Evolutionary conservation across 2,113 vertebrate species (phyloP).

Genomic region (Sceloporus tristichus): DNA sequence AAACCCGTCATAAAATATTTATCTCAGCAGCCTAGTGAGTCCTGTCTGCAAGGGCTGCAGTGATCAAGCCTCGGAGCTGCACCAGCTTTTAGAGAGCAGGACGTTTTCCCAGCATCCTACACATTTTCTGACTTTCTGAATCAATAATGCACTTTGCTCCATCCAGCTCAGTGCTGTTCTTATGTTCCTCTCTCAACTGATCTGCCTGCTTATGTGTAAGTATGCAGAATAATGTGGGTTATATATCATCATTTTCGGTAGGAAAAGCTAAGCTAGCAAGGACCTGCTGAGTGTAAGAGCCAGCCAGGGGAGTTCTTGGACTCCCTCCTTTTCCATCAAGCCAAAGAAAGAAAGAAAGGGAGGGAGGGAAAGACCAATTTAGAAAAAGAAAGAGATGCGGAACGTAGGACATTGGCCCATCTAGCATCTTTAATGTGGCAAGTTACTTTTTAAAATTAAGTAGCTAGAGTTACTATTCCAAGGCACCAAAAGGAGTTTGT

Average conservation of each 20-base stretch:
- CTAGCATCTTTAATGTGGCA: too few species aligned
- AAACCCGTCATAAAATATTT: slow-evolving; percentile 91
- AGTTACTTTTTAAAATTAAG: too few species aligned
- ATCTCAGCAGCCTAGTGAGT: slow-evolving; percentile 83
- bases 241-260: slow-evolving; percentile 12
- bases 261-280: slow-evolving; percentile 36
- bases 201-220: neutral
- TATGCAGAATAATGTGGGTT: accelerated
- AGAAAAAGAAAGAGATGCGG: too few species aligned
- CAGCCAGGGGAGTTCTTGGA: slow-evolving; percentile 37
- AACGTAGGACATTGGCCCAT: too few species aligned
- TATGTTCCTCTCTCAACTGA: slow-evolving; percentile 30
- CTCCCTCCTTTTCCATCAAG: slow-evolving; percentile 1
- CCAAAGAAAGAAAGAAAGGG: neutral
- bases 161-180: slow-evolving; percentile 17
- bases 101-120: slow-evolving; percentile 82
- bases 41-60: slow-evolving; percentile 79
- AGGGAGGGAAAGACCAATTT: neutral
- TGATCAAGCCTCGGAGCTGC: slow-evolving; percentile 71
- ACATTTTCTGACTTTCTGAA: slow-evolving; percentile 80
- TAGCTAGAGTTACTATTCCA: too few species aligned
- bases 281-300: slow-evolving; percentile 4
- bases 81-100: slow-evolving; percentile 83
- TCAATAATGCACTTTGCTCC: slow-evolving; percentile 80
- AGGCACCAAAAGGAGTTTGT: too few species aligned